Percentiles rank a stretch among this genome's conserved stretches.
These are phyloP conservation scores for Leptosomus discolor DNA, from an alignment of 2,113 vertebrate species.

Conservation along the genomic window DNA sequence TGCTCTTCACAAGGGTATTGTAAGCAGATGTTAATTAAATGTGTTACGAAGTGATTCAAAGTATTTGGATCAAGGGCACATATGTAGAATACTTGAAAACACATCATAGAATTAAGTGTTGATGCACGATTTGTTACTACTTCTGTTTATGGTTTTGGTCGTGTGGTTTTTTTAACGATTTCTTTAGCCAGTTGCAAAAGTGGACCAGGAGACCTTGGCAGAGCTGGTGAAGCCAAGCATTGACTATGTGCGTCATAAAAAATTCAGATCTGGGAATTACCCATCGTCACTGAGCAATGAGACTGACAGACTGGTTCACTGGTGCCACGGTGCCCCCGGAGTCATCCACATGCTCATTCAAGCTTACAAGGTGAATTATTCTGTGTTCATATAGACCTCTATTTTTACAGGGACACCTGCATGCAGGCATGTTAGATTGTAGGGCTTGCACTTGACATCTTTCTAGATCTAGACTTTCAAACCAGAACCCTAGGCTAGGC, in stretches of 20 bases:
- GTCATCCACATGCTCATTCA: slow-evolving; percentile 90
- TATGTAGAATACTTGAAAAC: not conserved
- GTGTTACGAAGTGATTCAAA: not conserved
- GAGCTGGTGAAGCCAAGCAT: slow-evolving; percentile 93
- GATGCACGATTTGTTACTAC: not conserved
- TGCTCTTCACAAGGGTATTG: not conserved
- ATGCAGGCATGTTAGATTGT: not conserved
- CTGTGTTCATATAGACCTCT: not conserved
- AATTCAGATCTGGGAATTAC: slow-evolving; percentile 93
- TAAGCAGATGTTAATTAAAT: not conserved
- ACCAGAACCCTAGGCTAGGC: not conserved
- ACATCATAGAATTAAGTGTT: not conserved
- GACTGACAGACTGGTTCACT: slow-evolving; percentile 93
- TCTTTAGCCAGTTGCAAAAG: slow-evolving; percentile 82
- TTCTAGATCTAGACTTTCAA: not conserved
- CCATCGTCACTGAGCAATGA: slow-evolving; percentile 96
- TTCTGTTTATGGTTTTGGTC: not conserved
- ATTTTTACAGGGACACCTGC: not conserved
- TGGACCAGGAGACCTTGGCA: slow-evolving; percentile 80
- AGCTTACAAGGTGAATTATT: slow-evolving; percentile 83
- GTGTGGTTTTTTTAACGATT: not conserved
- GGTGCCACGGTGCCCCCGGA: slow-evolving; percentile 94
- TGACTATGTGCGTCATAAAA: slow-evolving; percentile 94
- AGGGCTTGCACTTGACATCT: not conserved
- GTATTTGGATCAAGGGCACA: not conserved